Percentiles rank a stretch among this genome's conserved stretches.
Conservation (phyloP, 2,888 invertebrate genomes). For the Caenorhabditis sp. region DNA sequence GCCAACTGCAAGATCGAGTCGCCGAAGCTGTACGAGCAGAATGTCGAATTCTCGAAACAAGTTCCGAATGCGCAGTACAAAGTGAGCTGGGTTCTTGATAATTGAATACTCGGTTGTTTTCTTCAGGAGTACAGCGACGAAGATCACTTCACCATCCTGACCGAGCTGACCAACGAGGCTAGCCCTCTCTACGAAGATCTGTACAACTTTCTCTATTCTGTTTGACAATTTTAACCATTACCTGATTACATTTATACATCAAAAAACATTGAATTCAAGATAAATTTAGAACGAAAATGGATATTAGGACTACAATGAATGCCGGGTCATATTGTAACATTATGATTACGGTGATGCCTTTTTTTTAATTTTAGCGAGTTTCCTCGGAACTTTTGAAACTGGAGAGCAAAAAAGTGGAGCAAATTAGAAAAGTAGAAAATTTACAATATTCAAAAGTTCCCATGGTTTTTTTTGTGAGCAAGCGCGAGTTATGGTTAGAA, state of each 20-base stretch:
- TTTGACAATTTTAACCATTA: slow-evolving; percentile 11
- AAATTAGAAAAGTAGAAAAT: no score
- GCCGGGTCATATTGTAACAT: neutral
- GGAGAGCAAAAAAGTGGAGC: no score
- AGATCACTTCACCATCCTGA: slow-evolving; percentile 52
- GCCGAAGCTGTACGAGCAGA: slow-evolving; percentile 54
- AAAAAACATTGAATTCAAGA: neutral
- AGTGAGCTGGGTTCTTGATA: neutral
- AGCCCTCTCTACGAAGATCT: slow-evolving; percentile 26
- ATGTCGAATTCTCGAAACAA: slow-evolving; percentile 29
- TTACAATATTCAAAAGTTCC: no score
- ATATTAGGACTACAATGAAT: neutral
- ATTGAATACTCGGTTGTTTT: neutral
- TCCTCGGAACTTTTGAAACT: neutral
- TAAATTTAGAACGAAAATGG: neutral
- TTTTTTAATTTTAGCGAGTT: slow-evolving; percentile 37
- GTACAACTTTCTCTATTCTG: slow-evolving; percentile 38
- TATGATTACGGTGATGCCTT: no score
- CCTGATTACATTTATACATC: neutral
- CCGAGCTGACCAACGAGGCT: slow-evolving; percentile 28
- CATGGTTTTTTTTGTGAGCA: no score
- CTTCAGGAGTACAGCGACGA: slow-evolving; percentile 44
- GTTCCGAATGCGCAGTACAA: slow-evolving; percentile 37
- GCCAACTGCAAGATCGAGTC: slow-evolving; percentile 43
- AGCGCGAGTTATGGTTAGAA: neutral